phyloP scores from a whole-genome alignment of 2,113 vertebrate species.

The Hystrix cristata region DNA sequence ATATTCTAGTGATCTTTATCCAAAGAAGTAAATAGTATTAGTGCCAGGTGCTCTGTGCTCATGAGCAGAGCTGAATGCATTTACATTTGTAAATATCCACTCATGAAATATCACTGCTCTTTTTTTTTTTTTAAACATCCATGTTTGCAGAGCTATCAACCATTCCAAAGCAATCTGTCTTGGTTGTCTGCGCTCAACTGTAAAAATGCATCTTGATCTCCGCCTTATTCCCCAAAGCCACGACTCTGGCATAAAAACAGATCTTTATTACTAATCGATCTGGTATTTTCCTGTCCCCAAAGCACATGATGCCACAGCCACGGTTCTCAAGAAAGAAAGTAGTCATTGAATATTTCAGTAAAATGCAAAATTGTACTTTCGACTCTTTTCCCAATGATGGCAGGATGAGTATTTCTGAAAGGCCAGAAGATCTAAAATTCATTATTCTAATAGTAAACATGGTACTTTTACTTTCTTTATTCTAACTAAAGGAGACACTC shows the following conservation, averaged over 20 bases:
- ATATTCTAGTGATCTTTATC: constrained; percentile 50
- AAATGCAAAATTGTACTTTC: constrained; percentile 24
- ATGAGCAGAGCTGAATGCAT: constrained; percentile 41
- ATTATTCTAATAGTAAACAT: neutral
- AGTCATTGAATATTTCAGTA: constrained; percentile 48
- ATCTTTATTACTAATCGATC: constrained; percentile 55
- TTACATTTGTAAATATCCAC: constrained; percentile 62
- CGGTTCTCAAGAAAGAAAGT: constrained; percentile 26
- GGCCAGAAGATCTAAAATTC: neutral
- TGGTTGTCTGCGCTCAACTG: constrained; percentile 51
- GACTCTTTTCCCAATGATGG: neutral
- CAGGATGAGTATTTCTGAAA: neutral
- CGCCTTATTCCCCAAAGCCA: constrained; percentile 36
- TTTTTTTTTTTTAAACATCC: constrained; percentile 16
- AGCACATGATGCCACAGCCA: neutral
- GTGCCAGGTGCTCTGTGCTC: constrained; percentile 2
- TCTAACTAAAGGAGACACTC: neutral
- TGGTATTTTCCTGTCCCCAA: constrained; percentile 44
- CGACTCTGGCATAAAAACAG: constrained; percentile 35
- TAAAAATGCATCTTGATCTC: constrained; percentile 59
- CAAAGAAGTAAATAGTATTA: constrained; percentile 48
- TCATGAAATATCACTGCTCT: neutral
- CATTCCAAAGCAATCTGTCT: constrained; percentile 65
- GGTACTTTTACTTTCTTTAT: neutral
- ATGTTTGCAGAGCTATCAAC: constrained; percentile 23